Evolutionary conservation across 1,140 invertebrate species (phyloP).

Genomic region (Diorhabda sublineata): DNA sequence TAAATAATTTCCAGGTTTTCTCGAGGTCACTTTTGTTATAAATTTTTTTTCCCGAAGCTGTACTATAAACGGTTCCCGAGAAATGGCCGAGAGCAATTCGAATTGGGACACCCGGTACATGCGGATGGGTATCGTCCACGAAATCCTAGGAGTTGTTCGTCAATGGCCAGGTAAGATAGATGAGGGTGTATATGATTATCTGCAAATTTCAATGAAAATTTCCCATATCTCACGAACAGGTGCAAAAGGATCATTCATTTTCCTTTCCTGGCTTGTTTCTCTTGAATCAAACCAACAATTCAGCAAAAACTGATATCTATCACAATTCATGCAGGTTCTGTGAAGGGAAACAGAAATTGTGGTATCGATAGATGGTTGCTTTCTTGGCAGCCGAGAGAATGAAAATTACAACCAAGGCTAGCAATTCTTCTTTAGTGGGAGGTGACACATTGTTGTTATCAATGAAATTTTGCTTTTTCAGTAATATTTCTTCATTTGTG

Average conservation of each 20-base stretch:
- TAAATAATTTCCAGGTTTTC: too few relatives aligned
- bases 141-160: conserved; percentile 32
- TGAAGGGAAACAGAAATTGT: conserved; percentile 26
- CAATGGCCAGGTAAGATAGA: conserved; percentile 25
- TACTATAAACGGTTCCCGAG: too few relatives aligned
- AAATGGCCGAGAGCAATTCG: background rate
- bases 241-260: conserved; percentile 40
- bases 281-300: conserved; percentile 42
- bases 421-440: conserved; percentile 26
- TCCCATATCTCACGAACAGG: background rate
- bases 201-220: conserved; percentile 27
- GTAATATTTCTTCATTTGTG: conserved; percentile 13
- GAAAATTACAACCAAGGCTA: conserved; percentile 33
- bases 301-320: conserved; percentile 44
- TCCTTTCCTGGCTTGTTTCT: conserved; percentile 31
- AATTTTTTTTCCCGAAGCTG: too few relatives aligned
- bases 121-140: conserved; percentile 24
- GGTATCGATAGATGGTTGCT: conserved; percentile 33
- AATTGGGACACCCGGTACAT: conserved; percentile 9
- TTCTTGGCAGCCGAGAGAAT: conserved; percentile 31
- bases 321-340: conserved; percentile 26
- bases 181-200: conserved; percentile 28
- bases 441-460: conserved; percentile 15
- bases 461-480: background rate
- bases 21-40: too few relatives aligned